These are phyloP conservation scores for Fregata magnificens DNA, from an alignment of 2,113 vertebrate genomes.

Conservation along the genomic window DNA sequence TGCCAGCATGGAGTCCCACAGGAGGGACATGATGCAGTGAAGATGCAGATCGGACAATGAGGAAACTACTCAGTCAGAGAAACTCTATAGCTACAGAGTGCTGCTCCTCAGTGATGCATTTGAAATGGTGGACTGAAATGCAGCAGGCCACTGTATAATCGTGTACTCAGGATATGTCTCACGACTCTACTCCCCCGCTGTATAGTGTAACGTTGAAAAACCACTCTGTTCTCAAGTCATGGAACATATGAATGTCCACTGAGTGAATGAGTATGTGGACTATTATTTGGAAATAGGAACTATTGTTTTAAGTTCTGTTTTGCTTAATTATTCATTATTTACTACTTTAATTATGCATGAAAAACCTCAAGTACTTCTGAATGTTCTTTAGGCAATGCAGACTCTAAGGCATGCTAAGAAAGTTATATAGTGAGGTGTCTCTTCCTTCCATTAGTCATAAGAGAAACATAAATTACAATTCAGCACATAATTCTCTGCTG, in stretches of 20 bases:
- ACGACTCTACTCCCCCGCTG: not conserved
- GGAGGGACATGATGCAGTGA: not conserved
- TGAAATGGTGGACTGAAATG: not conserved
- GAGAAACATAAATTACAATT: slow-evolving; percentile 19
- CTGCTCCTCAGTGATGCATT: not conserved
- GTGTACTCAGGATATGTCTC: not conserved
- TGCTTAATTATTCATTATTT: slow-evolving; percentile 46
- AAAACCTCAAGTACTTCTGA: not conserved
- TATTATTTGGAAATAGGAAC: not conserved
- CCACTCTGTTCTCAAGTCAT: not conserved
- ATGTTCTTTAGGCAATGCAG: not conserved
- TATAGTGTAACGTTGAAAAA: not conserved
- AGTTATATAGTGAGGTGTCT: not conserved
- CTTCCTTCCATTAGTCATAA: slow-evolving; percentile 36
- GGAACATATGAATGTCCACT: not conserved
- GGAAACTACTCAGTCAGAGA: not conserved
- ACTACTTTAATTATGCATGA: slow-evolving; percentile 35
- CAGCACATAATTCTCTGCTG: not conserved
- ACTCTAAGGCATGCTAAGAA: not conserved
- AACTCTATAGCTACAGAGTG: not conserved
- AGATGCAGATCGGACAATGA: not conserved
- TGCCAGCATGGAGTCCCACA: not conserved
- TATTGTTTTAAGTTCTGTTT: not conserved
- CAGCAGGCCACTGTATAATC: not conserved
- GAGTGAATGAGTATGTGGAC: not conserved